Conservation (phyloP, 2,797 vertebrate genomes). For the Sitta carolinensis region DNA sequence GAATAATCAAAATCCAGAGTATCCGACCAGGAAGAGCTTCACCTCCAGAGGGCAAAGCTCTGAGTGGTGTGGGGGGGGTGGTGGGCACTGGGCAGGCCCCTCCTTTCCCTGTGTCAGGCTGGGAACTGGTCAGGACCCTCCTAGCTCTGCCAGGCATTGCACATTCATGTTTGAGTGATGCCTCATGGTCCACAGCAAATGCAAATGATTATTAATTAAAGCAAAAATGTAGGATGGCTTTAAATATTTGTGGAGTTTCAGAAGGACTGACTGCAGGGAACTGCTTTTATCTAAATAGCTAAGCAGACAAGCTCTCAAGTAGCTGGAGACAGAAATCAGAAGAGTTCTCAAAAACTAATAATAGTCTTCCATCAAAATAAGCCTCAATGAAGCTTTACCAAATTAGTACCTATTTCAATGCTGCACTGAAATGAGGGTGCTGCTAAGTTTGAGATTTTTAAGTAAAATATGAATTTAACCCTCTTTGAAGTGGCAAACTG, state of each 20-base stretch:
- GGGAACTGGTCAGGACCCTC: neutral
- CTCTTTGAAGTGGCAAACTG: neutral
- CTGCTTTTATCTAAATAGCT: slow-evolving; percentile 34
- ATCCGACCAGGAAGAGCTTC: neutral
- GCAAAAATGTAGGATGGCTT: slow-evolving; percentile 20
- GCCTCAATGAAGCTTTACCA: neutral
- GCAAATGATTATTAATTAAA: slow-evolving; percentile 46
- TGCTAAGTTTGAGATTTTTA: neutral
- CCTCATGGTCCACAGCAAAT: neutral
- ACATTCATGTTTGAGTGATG: neutral
- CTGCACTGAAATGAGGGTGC: neutral
- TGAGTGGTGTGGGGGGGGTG: neutral
- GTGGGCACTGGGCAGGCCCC: neutral
- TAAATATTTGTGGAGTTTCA: slow-evolving; percentile 35
- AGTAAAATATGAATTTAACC: neutral
- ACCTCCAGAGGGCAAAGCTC: neutral
- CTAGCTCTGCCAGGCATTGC: neutral
- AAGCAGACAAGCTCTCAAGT: neutral
- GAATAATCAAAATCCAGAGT: neutral
- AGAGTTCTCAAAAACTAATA: neutral
- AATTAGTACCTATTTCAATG: neutral
- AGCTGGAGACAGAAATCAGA: neutral
- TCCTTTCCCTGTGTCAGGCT: neutral
- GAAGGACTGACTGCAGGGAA: neutral
- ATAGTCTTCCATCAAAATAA: neutral